A percentile compares a stretch with the other conserved stretches of the same genome.
Evolutionary conservation across 2,113 vertebrate species (phyloP).

Genomic region (Boulengeromyrus knoepffleri): DNA sequence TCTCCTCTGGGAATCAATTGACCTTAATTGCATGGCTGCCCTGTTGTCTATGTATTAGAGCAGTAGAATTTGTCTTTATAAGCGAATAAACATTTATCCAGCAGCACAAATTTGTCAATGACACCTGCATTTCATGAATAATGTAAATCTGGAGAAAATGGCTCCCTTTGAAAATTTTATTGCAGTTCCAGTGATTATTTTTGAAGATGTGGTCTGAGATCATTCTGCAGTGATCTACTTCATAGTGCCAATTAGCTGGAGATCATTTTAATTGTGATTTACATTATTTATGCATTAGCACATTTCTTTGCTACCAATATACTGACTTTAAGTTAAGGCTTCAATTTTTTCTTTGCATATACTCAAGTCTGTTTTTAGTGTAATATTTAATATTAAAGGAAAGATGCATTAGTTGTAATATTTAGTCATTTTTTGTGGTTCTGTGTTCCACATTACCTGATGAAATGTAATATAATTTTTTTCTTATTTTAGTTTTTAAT

Average conservation of each 20-base stretch:
- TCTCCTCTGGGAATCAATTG: background rate
- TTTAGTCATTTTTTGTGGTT: background rate
- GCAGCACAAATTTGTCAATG: background rate
- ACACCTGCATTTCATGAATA: background rate
- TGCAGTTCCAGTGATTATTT: background rate
- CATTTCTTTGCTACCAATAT: background rate
- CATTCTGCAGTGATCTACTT: background rate
- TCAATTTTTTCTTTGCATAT: background rate
- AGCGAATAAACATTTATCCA: background rate
- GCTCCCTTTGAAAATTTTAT: background rate
- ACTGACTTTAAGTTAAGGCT: background rate
- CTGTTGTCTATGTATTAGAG: background rate
- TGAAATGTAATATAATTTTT: background rate
- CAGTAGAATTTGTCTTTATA: background rate
- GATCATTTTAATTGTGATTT: background rate
- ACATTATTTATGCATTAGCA: background rate
- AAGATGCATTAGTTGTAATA: background rate
- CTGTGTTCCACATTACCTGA: background rate
- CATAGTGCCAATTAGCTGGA: background rate
- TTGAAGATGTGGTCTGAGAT: background rate
- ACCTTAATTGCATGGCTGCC: background rate
- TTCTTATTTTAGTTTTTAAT: background rate
- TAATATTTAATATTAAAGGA: background rate
- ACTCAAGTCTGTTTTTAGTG: background rate
- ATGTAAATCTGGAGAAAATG: background rate